Base-by-base conservation (phyloP, 2,888 invertebrate species). In the Cephus rjabovi region DNA sequence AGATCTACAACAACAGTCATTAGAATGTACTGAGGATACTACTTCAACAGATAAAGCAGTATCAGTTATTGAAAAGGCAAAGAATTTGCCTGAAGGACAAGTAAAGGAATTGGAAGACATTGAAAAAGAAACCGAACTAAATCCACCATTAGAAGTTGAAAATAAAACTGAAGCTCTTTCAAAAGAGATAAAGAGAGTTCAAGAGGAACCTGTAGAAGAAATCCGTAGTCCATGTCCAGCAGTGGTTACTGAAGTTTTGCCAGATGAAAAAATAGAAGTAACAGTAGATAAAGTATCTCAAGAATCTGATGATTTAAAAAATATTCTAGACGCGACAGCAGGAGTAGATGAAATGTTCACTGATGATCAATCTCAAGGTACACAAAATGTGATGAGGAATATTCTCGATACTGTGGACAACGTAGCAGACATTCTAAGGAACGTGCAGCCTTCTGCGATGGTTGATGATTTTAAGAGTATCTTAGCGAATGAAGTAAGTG, bases 361-460 rank as follows among this genome's bases (percentile, higher is more conserved):
- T 69, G 83, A 80, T 75, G 83, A 84, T 73, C 81, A 84, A 71
- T 81, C 83, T 34, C 80, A 84, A 79, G 83, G 79, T 75, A 82
- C 85, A 31, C 82, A 85, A 74, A 82, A 86, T 74, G 83, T 84
- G 74, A 82, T 84, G 79, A 83, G 78, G 69, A 84, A 84, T 31
- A 85, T 84, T 68, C 76, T 84, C 23, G 83, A 82, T 15, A 75
- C 79, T 33, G 81, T 74, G 12, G 81, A 81, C 73, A 79, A 31
- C 69, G 34, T 56, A 31, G 77, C 75, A 35, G 73, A 76, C 33
- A 34, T 56, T 30, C 56, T 68, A 34, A 76, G n/a, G 23, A 68
- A 68, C 12, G 56, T 33, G 12, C 40, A 75, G 35, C 56, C 40
- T 68, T 30, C 31, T 30, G 75, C 56, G 12, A 74, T 34, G 35